Conservation (phyloP, 2,113 vertebrate species). For the Hypocryptadius cinnamomeus region DNA sequence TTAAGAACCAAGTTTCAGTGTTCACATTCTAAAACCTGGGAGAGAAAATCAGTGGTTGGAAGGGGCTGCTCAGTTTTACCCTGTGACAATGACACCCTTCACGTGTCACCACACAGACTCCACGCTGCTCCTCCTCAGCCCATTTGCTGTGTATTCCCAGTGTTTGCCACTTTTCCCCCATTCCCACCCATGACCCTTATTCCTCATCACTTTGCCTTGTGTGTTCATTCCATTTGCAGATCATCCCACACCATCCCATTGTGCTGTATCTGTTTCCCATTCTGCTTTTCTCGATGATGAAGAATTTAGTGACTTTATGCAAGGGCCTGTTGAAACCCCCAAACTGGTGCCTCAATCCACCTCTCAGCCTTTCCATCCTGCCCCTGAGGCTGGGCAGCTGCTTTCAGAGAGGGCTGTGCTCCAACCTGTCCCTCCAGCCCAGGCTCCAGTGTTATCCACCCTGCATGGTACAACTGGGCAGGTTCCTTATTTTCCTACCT, state of each 20-base stretch:
- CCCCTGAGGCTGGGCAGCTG: slow-evolving; percentile 64
- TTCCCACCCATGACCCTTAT: neutral
- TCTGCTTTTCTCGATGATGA: slow-evolving; percentile 85
- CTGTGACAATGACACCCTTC: neutral
- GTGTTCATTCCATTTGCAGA: slow-evolving; percentile 88
- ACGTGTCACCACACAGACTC: neutral
- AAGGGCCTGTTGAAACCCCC: slow-evolving; percentile 80
- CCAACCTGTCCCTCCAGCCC: slow-evolving; percentile 77
- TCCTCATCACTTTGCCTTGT: slow-evolving; percentile 55
- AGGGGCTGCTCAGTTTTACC: neutral
- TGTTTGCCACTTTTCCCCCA: neutral
- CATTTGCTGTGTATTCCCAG: neutral
- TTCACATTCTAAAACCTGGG: neutral
- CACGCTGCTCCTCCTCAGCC: neutral
- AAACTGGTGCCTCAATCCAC: slow-evolving; percentile 58
- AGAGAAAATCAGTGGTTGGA: neutral
- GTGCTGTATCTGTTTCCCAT: slow-evolving; percentile 80
- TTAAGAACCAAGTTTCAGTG: neutral
- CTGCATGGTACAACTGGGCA: slow-evolving; percentile 58
- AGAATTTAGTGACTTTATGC: slow-evolving; percentile 98
- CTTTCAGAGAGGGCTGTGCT: slow-evolving; percentile 67
- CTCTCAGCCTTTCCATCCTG: slow-evolving; percentile 66
- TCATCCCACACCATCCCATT: slow-evolving; percentile 87
- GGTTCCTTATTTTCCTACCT: slow-evolving; percentile 63
- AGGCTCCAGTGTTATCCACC: slow-evolving; percentile 64